Evolutionary conservation across 2,113 vertebrate species (phyloP).

Genomic region (Cromileptes altivelis): DNA sequence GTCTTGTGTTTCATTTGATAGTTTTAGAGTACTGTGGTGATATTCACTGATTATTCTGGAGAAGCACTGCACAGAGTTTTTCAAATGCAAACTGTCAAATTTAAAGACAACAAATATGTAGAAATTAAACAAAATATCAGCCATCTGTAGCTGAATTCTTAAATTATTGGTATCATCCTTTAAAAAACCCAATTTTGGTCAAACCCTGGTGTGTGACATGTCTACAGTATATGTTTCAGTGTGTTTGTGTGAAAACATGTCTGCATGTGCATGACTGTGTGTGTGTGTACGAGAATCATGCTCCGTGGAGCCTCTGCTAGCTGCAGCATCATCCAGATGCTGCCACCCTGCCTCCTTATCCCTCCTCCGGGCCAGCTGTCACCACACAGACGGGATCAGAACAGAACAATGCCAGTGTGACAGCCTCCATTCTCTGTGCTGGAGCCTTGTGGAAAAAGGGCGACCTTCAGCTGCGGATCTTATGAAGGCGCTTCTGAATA

Average conservation of each 20-base stretch:
- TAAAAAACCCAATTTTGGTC: not conserved
- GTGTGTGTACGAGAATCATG: constrained; percentile 23
- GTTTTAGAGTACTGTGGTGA: not conserved
- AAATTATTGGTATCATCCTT: not conserved
- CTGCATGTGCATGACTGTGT: constrained; percentile 20
- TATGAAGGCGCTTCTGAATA: constrained; percentile 59
- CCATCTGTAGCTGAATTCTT: not conserved
- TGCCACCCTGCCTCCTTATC: constrained; percentile 39
- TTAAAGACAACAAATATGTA: not conserved
- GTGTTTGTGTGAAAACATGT: constrained; percentile 18
- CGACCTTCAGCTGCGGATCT: constrained; percentile 66
- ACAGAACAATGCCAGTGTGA: constrained; percentile 66
- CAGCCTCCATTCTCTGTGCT: constrained; percentile 56
- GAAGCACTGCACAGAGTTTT: not conserved
- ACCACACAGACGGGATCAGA: constrained; percentile 65
- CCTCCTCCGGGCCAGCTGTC: constrained; percentile 60
- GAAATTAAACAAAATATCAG: constrained; percentile 15
- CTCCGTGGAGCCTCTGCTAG: constrained; percentile 39
- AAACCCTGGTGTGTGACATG: constrained; percentile 22
- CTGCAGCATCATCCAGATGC: constrained; percentile 58
- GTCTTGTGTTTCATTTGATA: not conserved
- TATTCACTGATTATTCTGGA: not conserved
- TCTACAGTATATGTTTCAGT: constrained; percentile 36
- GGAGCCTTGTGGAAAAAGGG: constrained; percentile 58
- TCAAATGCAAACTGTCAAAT: not conserved